phyloP scores from a whole-genome alignment of 2,888 invertebrate species.

The Apoda limacodes region DNA sequence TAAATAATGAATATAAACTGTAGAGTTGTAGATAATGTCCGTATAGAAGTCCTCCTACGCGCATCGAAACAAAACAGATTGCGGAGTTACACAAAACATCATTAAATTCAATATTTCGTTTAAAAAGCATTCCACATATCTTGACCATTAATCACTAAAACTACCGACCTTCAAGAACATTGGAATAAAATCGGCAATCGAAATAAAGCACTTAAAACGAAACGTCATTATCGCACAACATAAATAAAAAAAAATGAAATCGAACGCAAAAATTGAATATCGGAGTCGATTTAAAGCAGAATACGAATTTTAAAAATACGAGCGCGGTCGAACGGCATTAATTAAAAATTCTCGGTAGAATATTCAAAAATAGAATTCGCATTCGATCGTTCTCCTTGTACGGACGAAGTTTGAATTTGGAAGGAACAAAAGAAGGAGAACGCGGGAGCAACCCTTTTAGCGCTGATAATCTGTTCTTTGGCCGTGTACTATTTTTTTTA shows the following conservation, averaged over 20 bases:
- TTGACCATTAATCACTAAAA: conserved; percentile 67
- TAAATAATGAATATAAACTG: conserved; percentile 24
- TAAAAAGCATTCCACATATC: conserved; percentile 68
- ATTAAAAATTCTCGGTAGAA: conserved; percentile 71
- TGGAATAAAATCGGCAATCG: conserved; percentile 69
- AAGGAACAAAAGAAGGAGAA: conserved; percentile 65
- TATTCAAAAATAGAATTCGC: conserved; percentile 70
- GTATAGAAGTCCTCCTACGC: conserved; percentile 41
- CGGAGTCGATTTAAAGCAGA: conserved; percentile 66
- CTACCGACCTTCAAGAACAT: conserved; percentile 68
- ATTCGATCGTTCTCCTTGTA: conserved; percentile 69
- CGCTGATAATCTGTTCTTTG: conserved; percentile 69
- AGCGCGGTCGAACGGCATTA: conserved; percentile 64
- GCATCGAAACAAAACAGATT: conserved; percentile 31
- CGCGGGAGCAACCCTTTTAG: conserved; percentile 70
- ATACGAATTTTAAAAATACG: conserved; percentile 67
- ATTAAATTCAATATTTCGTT: conserved; percentile 69
- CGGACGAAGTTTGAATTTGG: conserved; percentile 66
- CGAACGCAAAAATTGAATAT: conserved; percentile 70
- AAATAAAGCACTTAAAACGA: conserved; percentile 70
- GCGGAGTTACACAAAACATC: conserved; percentile 57
- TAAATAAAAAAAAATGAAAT: conserved; percentile 63
- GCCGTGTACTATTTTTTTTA: conserved; percentile 53
- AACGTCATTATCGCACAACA: conserved; percentile 70
- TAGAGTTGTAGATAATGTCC: conserved; percentile 26